These are phyloP conservation scores for Drosophila anceps DNA, from an alignment of 2,888 invertebrate species.

Conservation along the genomic window DNA sequence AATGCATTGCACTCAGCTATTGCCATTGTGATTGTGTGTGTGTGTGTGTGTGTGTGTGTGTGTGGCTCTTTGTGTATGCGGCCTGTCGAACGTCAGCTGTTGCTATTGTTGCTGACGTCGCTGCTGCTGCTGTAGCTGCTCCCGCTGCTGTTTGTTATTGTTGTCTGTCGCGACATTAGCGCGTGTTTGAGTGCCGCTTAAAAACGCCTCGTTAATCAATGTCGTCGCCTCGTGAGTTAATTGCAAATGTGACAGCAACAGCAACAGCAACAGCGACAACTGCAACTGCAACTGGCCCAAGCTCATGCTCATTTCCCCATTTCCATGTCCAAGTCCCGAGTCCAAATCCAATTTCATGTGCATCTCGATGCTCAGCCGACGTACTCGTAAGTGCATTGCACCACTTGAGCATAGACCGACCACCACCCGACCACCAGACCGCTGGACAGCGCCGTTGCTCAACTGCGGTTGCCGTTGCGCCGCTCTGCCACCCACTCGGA, in stretches of 20 bases:
- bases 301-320: constrained; percentile 27
- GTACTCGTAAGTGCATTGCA: constrained; percentile 17
- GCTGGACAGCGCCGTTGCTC: constrained; percentile 9
- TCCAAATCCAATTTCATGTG: constrained; percentile 30
- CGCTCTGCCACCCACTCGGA: constrained; percentile 25
- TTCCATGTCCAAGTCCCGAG: constrained; percentile 9
- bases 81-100: constrained; percentile 50
- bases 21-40: constrained; percentile 33
- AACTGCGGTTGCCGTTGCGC: constrained; percentile 2
- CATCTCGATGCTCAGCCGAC: constrained; percentile 19
- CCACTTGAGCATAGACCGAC: not conserved
- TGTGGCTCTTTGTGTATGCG: constrained; percentile 46
- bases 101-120: constrained; percentile 11
- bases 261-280: not conserved
- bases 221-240: constrained; percentile 56
- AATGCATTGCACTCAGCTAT: constrained; percentile 33
- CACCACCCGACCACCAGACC: too few relatives aligned
- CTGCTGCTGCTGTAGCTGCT: constrained; percentile 7
- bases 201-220: constrained; percentile 79
- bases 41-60: constrained; percentile 33
- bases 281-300: constrained; percentile 24
- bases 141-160: constrained; percentile 25
- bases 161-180: constrained; percentile 55
- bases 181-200: constrained; percentile 71
- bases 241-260: constrained; percentile 42